A percentile compares a stretch with the other conserved stretches of the same genome.
Conservation (phyloP, 2,888 invertebrate genomes). For the Thalpophila matura region DNA sequence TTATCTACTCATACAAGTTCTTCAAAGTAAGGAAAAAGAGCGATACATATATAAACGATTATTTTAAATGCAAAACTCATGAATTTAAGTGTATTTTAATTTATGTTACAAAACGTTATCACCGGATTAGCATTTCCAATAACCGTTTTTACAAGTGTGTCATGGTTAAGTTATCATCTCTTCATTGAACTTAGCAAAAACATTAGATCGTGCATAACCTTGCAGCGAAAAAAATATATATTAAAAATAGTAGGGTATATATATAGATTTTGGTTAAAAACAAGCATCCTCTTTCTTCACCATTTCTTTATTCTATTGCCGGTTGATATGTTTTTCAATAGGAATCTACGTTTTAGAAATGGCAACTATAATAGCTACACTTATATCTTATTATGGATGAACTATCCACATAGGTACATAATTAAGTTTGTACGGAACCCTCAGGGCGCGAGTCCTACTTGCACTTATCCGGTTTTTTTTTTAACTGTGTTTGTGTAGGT, state of each 20-base stretch:
- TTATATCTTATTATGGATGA: too few species aligned
- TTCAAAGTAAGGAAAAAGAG: background rate
- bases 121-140: slow-evolving; percentile 47
- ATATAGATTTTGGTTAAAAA: too few species aligned
- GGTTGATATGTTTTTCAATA: too few species aligned
- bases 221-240: background rate
- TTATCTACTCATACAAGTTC: background rate
- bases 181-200: slow-evolving; percentile 12
- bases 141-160: slow-evolving; percentile 35
- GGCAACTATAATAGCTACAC: too few species aligned
- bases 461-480: too few species aligned
- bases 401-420: too few species aligned
- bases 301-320: background rate
- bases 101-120: slow-evolving; percentile 47
- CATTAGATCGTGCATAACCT: slow-evolving; percentile 5
- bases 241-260: background rate
- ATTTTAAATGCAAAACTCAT: slow-evolving; percentile 28
- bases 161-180: slow-evolving; percentile 36
- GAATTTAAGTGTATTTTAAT: slow-evolving; percentile 30
- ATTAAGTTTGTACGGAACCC: too few species aligned
- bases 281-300: too few species aligned
- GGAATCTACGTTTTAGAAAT: too few species aligned
- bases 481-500: too few species aligned
- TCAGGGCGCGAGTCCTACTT: too few species aligned
- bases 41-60: slow-evolving; percentile 10